A percentile compares a stretch with the other conserved stretches of the same genome.
Evolutionary conservation across 1,140 invertebrate species (phyloP).

Genomic region (Penaeus indicus): DNA sequence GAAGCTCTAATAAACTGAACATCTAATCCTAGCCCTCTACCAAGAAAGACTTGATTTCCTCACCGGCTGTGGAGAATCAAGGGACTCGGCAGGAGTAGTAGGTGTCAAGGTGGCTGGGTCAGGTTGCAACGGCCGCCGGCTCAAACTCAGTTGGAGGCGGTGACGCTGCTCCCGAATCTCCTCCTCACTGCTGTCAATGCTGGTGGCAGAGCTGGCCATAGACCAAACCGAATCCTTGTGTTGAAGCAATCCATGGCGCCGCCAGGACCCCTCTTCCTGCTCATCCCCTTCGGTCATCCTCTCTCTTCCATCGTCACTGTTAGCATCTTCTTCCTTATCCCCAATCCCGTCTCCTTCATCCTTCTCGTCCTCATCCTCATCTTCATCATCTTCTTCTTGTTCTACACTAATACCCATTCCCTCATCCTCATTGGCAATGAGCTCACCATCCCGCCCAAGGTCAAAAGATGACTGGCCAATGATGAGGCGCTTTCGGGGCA

Average conservation of each 20-base stretch:
- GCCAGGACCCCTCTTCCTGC: neutral
- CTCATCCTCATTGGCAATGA: slow-evolving; percentile 50
- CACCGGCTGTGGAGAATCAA: slow-evolving; percentile 32
- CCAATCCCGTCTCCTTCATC: slow-evolving; percentile 13
- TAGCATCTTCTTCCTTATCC: neutral
- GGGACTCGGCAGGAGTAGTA: slow-evolving; percentile 32
- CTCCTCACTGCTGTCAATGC: slow-evolving; percentile 63
- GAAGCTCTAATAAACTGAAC: neutral
- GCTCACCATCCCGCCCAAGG: slow-evolving; percentile 56
- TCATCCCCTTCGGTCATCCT: slow-evolving; percentile 5
- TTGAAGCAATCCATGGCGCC: slow-evolving; percentile 17
- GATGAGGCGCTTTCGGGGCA: slow-evolving; percentile 59
- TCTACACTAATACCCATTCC: neutral
- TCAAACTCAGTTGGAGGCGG: slow-evolving; percentile 45
- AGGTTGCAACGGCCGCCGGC: slow-evolving; percentile 21
- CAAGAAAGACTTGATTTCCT: neutral
- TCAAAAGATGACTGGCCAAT: slow-evolving; percentile 62
- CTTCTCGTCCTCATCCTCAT: slow-evolving; percentile 1
- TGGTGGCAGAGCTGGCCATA: slow-evolving; percentile 62
- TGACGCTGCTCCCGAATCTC: slow-evolving; percentile 58
- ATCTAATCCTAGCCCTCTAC: neutral
- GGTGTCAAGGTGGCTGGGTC: slow-evolving; percentile 18
- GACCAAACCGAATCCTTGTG: slow-evolving; percentile 64
- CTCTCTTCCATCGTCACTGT: neutral
- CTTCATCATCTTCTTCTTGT: neutral